Base-by-base conservation (phyloP, 35 echinoderm and acorn worm species). In the Apostichopus parvimensis region DNA sequence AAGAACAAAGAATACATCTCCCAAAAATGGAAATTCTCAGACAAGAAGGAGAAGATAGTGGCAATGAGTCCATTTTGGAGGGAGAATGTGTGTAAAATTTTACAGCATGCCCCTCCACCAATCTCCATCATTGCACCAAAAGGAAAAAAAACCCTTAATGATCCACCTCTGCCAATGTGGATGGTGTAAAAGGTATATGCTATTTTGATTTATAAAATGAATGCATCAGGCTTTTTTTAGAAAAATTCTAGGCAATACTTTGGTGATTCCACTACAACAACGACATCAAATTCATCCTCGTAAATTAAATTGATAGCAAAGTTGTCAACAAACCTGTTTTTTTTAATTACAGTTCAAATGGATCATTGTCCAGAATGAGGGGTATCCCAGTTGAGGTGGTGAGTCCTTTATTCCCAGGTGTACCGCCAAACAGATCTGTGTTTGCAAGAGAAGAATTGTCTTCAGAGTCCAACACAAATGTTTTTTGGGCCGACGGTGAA, bases 401-500 rank as follows among this genome's bases (percentile, higher is more conserved):
- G 5, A 91, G 89, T 52, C 79, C 73, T 57, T 79, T 91, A 11
- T 15, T 57, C 1, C 65, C 58, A 23, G 26, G 26, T 21, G 72
- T 25, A 57, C 34, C 89, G 17, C 76, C 76, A 12, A 90, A 90
- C 11, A 54, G 77, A 91, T 91, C 89, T 91, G 77, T 20, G 15
- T 24, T 91, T 91, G 52, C 45, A 91, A 91, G 70, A 91, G 86
- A 88, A 72, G 86, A 88, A 23, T 53, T 87, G 18, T 87, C 24
- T 22, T 45, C 18, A 56, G 78, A 17, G 54, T 84, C 70, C 66
- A 91, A 64, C 54, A 94, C 87, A 75, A 94, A 92, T 95, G 94
- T 89, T 62, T 94, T 96, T 73, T 65, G 66, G 70, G 87, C 66
- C 14, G 94, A 91, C 52, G 87, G 88, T 57, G 95, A 96, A n/a